Evolutionary conservation across 2,113 vertebrate genomes (phyloP), one percentile per base, ranked within the genome.

Genomic region (Toxotes jaculatrix): DNA sequence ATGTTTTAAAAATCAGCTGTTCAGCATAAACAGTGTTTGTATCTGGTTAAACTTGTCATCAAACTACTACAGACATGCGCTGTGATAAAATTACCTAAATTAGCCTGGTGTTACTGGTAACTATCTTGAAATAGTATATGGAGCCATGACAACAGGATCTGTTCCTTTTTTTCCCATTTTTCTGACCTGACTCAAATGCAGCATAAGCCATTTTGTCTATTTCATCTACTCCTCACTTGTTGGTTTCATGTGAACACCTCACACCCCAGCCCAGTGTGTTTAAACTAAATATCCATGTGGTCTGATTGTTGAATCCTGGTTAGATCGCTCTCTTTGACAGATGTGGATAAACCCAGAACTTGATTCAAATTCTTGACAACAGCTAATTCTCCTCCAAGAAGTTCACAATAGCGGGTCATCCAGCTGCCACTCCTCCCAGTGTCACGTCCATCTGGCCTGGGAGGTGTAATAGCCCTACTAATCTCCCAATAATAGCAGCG

Each of bases 401-500:
- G 77, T 78, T 86, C 59, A 65, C 55, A 13, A 27, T 51, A 3
- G 17, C 60, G 49, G 77, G 55, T 84, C 79, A 66, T 77, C 57
- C 40, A 62, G 42, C 69, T 82, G 72, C 73, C 80, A 57, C 73
- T 82, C 64, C 59, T 82, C 60, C 73, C 77, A 64, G 57, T 86
- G 87, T 91, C 89, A 87, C 40, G 56, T 91, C 87, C 88, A 77
- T 88, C 84, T 94, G 90, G 91, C 90, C 85, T 79, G 81, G 77
- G 89, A 87, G 88, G 74, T 91, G 90, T 94, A 95, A 94, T 95
- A 91, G 89, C 84, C 79, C 87, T 89, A 80, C 88, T 95, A 94
- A 95, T 95, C 90, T 93, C 89, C 89, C 88, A 88, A 94, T 95
- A 95, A 95, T 92, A 94, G 91, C 83, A 90, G 84, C 81, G 43